Percentiles rank a stretch among this genome's conserved stretches.
Evolutionary conservation across 1,140 invertebrate genomes (phyloP).

Genomic region (Paracyclopina nana): DNA sequence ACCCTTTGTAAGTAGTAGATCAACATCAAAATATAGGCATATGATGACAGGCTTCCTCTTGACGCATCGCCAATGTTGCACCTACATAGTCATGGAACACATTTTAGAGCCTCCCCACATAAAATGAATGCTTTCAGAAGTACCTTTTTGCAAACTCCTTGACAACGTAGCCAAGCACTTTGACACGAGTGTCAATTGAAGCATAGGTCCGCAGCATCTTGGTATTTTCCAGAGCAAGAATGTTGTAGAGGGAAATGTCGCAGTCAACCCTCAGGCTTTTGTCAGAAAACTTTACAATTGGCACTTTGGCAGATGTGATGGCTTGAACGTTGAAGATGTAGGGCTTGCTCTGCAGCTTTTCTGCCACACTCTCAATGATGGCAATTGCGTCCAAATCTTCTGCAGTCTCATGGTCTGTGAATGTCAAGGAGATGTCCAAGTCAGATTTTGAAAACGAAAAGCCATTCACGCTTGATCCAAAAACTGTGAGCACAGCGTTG

Average conservation of each 20-base stretch:
- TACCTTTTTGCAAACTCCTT: slow-evolving; percentile 11
- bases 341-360: slow-evolving; percentile 26
- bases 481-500: slow-evolving; percentile 31
- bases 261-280: slow-evolving; percentile 30
- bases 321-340: slow-evolving; percentile 30
- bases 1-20: slow-evolving; percentile 38
- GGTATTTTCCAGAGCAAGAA: slow-evolving; percentile 36
- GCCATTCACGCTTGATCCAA: slow-evolving; percentile 42
- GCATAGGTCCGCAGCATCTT: slow-evolving; percentile 32
- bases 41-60: slow-evolving; percentile 39
- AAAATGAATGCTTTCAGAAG: background rate
- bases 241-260: slow-evolving; percentile 41
- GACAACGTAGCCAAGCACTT: slow-evolving; percentile 19
- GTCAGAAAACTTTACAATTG: slow-evolving; percentile 39
- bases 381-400: slow-evolving; percentile 19
- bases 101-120: background rate
- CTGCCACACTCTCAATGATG: slow-evolving; percentile 29
- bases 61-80: slow-evolving; percentile 43
- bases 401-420: slow-evolving; percentile 25
- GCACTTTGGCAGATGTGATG: slow-evolving; percentile 41
- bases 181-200: slow-evolving; percentile 33
- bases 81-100: slow-evolving; percentile 25
- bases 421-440: slow-evolving; percentile 39
- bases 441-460: slow-evolving; percentile 39
- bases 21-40: slow-evolving; percentile 40